Base-by-base conservation (phyloP, 2,113 vertebrate species). In the Mirza zaza region DNA sequence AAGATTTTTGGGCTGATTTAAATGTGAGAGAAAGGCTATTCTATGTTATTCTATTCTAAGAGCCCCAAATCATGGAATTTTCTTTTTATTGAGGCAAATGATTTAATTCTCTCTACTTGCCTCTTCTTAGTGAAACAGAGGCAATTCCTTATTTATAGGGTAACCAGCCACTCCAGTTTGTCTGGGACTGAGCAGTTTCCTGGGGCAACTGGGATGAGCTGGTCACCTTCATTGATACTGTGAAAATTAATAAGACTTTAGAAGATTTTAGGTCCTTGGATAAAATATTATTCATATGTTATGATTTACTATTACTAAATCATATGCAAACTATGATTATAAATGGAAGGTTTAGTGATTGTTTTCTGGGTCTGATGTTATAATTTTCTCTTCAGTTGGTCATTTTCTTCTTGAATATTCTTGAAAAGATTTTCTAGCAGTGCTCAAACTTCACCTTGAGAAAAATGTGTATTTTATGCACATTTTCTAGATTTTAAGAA, bases 361-460 rank as follows among this genome's bases (percentile, higher is more conserved):
- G 27, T 77, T 84, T 97, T 97, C 81, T 91, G 63, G 32, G 52
- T 76, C 39, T 89, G 36, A 21, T 63, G 45, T 85, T 71, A 42
- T 25, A 81, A 81, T 17, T 85, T 92, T 73, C 14, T 57, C 17
- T 92, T 76, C 17, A 63, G 36, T 20, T 77, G 57, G 39, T 68
- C 42, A n/a, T 55, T 13, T 21, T 50, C 13, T 52, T 77, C 82
- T 85, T 45, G 6, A 57, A 91, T 71, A 34, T 65, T 94, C 18
- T 87, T 80, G 13, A 39, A 81, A 81, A 86, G 12, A 70, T 6
- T 71, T 92, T 92, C 34, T 83, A 92, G 45, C 59, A 63, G 20
- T 20, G 67, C 6, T 76, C 57, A 79, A 48, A 94, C 36, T 87
- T 97, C 25, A 71, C n/a, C 25, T 87, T 68, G 80, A 83, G 87